These are phyloP conservation scores for Nymphalis urticae DNA, from an alignment of 2,888 invertebrate species.

Conservation along the genomic window DNA sequence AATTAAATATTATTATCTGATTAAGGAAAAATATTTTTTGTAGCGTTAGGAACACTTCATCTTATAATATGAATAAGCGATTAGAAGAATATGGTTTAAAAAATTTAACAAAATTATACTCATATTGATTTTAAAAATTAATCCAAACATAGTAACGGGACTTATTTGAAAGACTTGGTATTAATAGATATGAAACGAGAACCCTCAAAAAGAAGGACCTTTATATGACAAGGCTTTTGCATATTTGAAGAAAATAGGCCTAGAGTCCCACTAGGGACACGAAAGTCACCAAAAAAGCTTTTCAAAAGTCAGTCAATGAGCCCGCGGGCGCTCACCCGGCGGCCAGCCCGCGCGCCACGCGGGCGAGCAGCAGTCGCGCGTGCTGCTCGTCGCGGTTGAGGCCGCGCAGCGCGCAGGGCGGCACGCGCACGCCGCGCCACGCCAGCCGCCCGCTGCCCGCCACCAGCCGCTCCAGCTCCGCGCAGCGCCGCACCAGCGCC, in stretches of 20 bases:
- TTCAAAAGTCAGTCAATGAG: background rate
- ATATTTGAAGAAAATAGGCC: no score
- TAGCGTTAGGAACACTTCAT: background rate
- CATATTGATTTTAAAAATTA: no score
- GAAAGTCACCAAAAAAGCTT: no score
- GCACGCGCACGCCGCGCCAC: conserved; percentile 70
- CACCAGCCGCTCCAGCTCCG: conserved; percentile 74
- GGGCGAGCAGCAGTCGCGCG: conserved; percentile 55
- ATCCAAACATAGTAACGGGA: no score
- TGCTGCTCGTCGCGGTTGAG: conserved; percentile 46
- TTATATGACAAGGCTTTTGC: no score
- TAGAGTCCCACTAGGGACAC: no score
- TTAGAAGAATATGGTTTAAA: no score
- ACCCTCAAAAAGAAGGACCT: no score
- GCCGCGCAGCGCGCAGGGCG: conserved; percentile 61
- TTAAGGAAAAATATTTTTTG: background rate
- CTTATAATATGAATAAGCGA: no score
- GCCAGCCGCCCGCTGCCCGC: conserved; percentile 73
- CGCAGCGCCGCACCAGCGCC: conserved; percentile 73
- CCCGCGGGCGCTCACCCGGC: conserved; percentile 5
- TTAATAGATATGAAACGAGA: no score
- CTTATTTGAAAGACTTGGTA: no score
- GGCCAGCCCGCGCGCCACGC: conserved; percentile 36
- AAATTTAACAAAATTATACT: no score
- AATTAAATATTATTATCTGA: background rate